These are phyloP conservation scores for Plebejus argus DNA, from an alignment of 2,888 invertebrate genomes.

Conservation along the genomic window DNA sequence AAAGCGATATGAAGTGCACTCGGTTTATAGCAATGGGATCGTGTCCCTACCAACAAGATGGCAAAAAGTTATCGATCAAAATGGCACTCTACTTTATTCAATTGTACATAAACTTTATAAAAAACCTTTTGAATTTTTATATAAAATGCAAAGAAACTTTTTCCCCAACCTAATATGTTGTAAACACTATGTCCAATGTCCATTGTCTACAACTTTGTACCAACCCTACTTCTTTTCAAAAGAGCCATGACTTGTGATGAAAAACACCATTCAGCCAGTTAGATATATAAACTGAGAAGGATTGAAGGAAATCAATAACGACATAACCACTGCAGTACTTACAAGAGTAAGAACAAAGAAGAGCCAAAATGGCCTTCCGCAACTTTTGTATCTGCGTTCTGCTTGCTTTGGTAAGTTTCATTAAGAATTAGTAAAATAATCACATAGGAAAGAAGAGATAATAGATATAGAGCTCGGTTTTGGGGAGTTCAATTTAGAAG, in stretches of 20 bases:
- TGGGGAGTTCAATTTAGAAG: too few relatives aligned
- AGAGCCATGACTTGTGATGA: conserved; percentile 4
- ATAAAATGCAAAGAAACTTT: too few relatives aligned
- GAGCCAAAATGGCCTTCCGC: conserved; percentile 40
- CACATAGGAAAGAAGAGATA: too few relatives aligned
- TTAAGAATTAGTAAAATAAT: too few relatives aligned
- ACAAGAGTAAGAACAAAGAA: not conserved
- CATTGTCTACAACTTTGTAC: not conserved
- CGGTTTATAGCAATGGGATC: too few relatives aligned
- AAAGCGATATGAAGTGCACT: too few relatives aligned
- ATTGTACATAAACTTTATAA: too few relatives aligned
- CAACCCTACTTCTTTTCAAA: conserved; percentile 1
- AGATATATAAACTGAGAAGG: not conserved
- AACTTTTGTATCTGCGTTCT: conserved; percentile 40
- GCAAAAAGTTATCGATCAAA: too few relatives aligned
- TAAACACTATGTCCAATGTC: not conserved
- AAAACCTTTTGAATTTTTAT: too few relatives aligned
- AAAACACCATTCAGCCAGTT: not conserved
- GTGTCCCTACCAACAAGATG: too few relatives aligned
- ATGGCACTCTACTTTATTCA: too few relatives aligned
- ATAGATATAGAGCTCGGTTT: too few relatives aligned
- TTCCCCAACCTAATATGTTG: not conserved
- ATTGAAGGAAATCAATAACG: not conserved
- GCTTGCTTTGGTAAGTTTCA: conserved; percentile 43
- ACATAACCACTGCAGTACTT: not conserved